phyloP scores from a whole-genome alignment of 1,140 invertebrate species.

The Panagrolaimus sp. region DNA sequence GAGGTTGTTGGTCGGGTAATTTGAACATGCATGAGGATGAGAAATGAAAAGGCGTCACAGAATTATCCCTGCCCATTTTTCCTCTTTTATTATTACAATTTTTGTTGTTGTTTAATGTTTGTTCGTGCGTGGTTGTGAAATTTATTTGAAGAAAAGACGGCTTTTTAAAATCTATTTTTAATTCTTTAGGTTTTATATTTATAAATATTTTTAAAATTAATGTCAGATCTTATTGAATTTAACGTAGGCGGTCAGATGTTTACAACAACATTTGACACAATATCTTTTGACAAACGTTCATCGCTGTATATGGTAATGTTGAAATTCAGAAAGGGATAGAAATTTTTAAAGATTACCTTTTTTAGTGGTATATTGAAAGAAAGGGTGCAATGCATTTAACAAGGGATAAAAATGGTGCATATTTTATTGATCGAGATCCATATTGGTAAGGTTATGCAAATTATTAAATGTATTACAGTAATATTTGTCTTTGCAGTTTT shows the following conservation, averaged over 20 bases:
- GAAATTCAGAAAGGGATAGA: constrained; percentile 1
- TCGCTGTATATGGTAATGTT: constrained; percentile 32
- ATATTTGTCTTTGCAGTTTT: constrained; percentile 63
- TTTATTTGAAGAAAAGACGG: no score
- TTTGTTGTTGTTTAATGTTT: no score
- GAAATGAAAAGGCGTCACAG: no score
- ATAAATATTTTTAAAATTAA: background rate
- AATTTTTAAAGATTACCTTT: background rate
- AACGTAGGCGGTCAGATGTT: constrained; percentile 41
- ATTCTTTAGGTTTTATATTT: no score
- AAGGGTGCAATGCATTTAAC: constrained; percentile 32
- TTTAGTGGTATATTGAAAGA: constrained; percentile 43
- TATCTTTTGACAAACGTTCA: constrained; percentile 36
- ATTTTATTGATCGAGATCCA: constrained; percentile 43
- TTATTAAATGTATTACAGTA: constrained; percentile 9
- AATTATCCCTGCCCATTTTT: no score
- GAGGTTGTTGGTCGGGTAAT: no score
- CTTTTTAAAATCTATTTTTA: no score
- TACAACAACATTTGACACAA: constrained; percentile 39
- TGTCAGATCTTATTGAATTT: constrained; percentile 43
- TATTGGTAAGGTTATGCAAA: constrained; percentile 58
- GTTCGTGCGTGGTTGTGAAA: no score
- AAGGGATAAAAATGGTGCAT: constrained; percentile 39
- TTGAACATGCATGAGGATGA: no score
- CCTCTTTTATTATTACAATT: no score